Percentiles rank a stretch among this genome's conserved stretches.
Evolutionary conservation across 2,888 invertebrate species (phyloP).

Genomic region (Drosophila siamana): DNA sequence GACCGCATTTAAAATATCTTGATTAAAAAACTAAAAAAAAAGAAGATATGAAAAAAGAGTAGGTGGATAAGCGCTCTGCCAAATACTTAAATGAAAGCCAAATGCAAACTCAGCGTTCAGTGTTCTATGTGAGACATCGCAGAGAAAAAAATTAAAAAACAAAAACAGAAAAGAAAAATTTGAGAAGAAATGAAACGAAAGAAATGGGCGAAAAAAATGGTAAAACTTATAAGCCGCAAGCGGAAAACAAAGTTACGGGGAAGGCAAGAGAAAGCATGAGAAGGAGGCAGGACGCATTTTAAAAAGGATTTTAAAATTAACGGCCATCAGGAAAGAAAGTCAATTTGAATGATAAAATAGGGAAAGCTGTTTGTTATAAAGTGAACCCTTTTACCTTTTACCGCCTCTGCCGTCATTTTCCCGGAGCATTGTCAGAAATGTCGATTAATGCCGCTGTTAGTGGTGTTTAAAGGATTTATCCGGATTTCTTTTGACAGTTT

Average conservation of each 20-base stretch:
- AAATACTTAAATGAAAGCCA: conserved; percentile 68
- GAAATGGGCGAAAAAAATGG: conserved; percentile 33
- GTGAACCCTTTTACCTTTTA: conserved; percentile 43
- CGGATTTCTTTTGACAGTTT: conserved; percentile 44
- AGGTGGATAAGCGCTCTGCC: conserved; percentile 44
- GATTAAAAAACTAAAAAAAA: conserved; percentile 75
- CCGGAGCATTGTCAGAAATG: conserved; percentile 36
- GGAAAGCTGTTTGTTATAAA: conserved; percentile 57
- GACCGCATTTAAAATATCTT: conserved; percentile 76
- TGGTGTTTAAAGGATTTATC: conserved; percentile 55
- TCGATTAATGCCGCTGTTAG: conserved; percentile 71
- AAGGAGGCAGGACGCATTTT: conserved; percentile 34
- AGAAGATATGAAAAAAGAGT: conserved; percentile 10
- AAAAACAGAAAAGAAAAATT: conserved; percentile 61
- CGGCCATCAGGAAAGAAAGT: conserved; percentile 69
- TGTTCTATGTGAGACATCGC: conserved; percentile 62
- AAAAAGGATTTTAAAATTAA: conserved; percentile 76
- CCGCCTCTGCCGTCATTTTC: conserved; percentile 9
- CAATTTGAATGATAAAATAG: conserved; percentile 80
- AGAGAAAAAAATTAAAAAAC: conserved; percentile 2
- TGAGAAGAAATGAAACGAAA: conserved; percentile 8
- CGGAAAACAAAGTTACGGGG: conserved; percentile 65
- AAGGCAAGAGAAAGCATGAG: conserved; percentile 17
- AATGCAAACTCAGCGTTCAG: conserved; percentile 69
- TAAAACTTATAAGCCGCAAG: conserved; percentile 75